A percentile compares a stretch with the other conserved stretches of the same genome.
These are phyloP conservation scores for Tenualosa ilisha DNA, from an alignment of 2,797 vertebrate species.

Conservation along the genomic window DNA sequence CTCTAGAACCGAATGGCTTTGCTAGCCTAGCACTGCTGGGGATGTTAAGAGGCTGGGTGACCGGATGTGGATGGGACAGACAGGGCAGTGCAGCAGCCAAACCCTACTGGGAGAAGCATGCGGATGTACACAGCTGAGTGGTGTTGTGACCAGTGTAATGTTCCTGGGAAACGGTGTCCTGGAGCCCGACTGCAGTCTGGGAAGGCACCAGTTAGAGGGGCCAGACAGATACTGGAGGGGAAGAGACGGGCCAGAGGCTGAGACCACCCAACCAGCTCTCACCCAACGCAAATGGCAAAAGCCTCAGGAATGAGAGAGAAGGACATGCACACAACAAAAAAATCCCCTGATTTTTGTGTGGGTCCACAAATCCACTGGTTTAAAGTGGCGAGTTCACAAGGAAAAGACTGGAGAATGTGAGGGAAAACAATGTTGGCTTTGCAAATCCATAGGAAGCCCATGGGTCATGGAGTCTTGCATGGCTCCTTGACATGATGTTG, in stretches of 20 bases:
- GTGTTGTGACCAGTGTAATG: background rate
- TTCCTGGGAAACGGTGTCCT: conserved; percentile 13
- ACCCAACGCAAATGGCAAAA: conserved; percentile 39
- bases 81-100: background rate
- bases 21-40: background rate
- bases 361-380: background rate
- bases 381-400: background rate
- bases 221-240: conserved; percentile 20
- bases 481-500: background rate
- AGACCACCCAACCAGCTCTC: conserved; percentile 57
- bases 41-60: background rate
- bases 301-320: background rate
- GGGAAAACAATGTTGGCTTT: background rate
- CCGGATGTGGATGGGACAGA: background rate
- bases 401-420: background rate
- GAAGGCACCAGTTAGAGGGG: conserved; percentile 34
- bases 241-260: conserved; percentile 26
- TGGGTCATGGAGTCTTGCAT: background rate
- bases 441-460: background rate
- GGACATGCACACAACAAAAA: background rate
- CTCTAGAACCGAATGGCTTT: too few species aligned
- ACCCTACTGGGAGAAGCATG: background rate
- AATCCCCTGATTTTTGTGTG: background rate
- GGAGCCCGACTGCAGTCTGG: conserved; percentile 40
- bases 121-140: background rate